Base-by-base conservation (phyloP, 2,113 vertebrate species). In the Hyperopisus bebe region DNA sequence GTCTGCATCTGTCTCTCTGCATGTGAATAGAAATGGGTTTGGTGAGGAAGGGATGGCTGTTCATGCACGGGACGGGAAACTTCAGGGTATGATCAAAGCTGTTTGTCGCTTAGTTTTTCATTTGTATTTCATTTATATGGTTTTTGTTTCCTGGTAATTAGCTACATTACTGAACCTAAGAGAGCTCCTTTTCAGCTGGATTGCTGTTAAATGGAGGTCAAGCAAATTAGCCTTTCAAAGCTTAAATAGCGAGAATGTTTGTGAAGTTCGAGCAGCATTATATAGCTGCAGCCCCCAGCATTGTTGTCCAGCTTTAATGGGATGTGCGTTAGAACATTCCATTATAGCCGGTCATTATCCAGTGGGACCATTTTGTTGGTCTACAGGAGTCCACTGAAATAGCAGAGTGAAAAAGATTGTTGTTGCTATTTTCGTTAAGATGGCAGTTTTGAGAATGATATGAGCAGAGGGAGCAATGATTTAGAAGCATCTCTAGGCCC, bases 131-230 rank as follows among this genome's bases (percentile, higher is more conserved):
- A 70, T 70, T 70, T 51, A 31, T 85, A n/a, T 31, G 46, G 15
- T 47, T 51, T 86, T 86, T 51, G 48, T 86, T 35, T 89, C 31
- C 31, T 44, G 19, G 88, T 82, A 80, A 82, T 89, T 82, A 82
- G 70, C n/a, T 42, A 53, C 47, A 82, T 77, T 74, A 82, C 44
- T 66, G 31, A 82, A 10, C 70, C 11, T 19, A 51, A 89, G 46
- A 35, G 48, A 47, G n/a, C 66, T 53, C 17, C 3, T 82, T 31
- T 89, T 89, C 50, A 88, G 19, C 42, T 48, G 35, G 31, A 27
- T 47, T 51, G n/a, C 42, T 51, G 44, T 27, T 24, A 77, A 50
- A n/a, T 74, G 3, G 47, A 51, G 70, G 66, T 89, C 47, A 82
- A 48, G 13, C 47, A 11, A 51, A 70, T 89, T 82, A n/a, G 86